These are phyloP conservation scores for Helicoverpa zea DNA, from an alignment of 1,140 invertebrate genomes.

Conservation along the genomic window DNA sequence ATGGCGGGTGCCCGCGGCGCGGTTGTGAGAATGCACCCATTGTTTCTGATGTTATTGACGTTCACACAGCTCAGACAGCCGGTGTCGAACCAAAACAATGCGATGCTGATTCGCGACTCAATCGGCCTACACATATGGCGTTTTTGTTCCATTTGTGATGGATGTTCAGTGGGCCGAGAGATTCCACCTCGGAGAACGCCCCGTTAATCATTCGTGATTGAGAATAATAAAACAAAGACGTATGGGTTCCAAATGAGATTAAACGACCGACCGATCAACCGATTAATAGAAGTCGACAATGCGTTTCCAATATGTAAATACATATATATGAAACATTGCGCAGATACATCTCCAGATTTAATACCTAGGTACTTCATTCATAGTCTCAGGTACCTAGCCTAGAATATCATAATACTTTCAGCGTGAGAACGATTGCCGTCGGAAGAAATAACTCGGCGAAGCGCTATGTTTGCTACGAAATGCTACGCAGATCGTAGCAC, in stretches of 20 bases:
- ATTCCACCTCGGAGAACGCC: conserved; percentile 27
- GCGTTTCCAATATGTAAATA: too few species aligned
- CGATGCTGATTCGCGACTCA: conserved; percentile 55
- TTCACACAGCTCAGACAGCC: conserved; percentile 70
- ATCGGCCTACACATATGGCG: conserved; percentile 69
- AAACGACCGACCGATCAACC: not conserved
- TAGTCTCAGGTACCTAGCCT: too few species aligned
- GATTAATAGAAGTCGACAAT: not conserved
- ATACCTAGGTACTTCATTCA: too few species aligned
- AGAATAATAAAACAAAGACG: conserved; percentile 41
- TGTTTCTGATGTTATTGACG: conserved; percentile 77
- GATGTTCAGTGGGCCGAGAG: conserved; percentile 34
- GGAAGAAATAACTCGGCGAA: not conserved
- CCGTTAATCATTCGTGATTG: conserved; percentile 27
- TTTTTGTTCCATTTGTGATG: conserved; percentile 42
- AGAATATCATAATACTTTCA: not conserved
- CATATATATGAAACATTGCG: too few species aligned
- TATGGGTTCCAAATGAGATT: not conserved
- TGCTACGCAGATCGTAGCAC: conserved; percentile 1
- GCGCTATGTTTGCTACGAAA: not conserved
- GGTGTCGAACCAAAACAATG: conserved; percentile 65
- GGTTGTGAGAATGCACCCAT: conserved; percentile 73
- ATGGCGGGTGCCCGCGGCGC: conserved; percentile 72
- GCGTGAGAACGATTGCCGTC: not conserved
- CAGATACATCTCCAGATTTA: too few species aligned